Percentiles rank a stretch among this genome's conserved stretches.
phyloP scores from a whole-genome alignment of 2,113 vertebrate species.

The Panthera tigris region DNA sequence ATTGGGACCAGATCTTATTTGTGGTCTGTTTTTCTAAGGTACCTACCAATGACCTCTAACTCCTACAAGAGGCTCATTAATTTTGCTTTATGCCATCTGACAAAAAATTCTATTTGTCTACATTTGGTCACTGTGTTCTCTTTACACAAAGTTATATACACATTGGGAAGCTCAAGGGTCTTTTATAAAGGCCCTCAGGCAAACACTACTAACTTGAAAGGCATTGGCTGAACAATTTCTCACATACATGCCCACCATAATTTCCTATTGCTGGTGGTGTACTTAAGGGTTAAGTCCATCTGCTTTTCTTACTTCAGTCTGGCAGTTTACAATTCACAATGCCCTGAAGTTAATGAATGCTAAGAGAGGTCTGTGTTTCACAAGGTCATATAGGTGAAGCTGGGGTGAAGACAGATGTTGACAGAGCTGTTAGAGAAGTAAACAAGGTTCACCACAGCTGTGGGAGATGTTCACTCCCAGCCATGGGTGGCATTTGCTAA shows the following conservation, averaged over 20 bases:
- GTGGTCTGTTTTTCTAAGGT: neutral
- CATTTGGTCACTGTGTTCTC: neutral
- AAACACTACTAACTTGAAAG: neutral
- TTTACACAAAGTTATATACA: neutral
- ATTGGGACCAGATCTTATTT: neutral
- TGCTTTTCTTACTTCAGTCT: constrained; percentile 21
- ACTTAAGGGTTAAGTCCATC: neutral
- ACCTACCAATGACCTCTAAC: neutral
- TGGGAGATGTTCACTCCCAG: neutral
- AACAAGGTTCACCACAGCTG: neutral
- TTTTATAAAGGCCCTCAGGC: neutral
- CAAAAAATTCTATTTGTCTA: neutral
- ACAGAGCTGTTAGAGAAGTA: neutral
- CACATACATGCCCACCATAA: neutral
- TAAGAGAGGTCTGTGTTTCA: neutral
- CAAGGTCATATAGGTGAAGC: neutral
- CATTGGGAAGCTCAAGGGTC: neutral
- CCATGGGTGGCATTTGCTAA: neutral
- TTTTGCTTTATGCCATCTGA: neutral
- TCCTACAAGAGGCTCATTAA: neutral
- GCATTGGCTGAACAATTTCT: neutral
- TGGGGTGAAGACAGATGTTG: neutral
- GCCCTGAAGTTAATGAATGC: neutral
- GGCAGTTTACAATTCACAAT: neutral
- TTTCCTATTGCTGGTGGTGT: neutral